Conservation (phyloP, 2,888 invertebrate genomes). For the Synanthedon tipuliformis region DNA sequence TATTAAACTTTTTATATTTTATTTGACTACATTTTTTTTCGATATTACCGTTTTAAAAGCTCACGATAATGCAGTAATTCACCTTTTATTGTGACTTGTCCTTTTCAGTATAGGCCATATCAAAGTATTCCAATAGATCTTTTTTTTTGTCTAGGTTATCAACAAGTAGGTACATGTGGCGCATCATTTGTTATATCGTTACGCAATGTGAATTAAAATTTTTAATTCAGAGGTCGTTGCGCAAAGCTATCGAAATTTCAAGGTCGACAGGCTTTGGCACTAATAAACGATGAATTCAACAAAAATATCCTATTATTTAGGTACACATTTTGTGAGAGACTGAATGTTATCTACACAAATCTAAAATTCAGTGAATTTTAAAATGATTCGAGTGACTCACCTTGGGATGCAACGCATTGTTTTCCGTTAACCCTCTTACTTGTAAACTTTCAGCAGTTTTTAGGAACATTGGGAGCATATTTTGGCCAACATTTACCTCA, state of each 20-base stretch:
- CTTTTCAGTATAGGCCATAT: too few species aligned
- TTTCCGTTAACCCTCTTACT: constrained; percentile 89
- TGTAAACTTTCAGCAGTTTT: constrained; percentile 93
- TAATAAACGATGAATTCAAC: not conserved
- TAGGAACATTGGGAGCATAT: constrained; percentile 89
- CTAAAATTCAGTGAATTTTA: too few species aligned
- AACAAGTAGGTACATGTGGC: not conserved
- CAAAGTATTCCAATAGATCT: too few species aligned
- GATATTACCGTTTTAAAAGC: too few species aligned
- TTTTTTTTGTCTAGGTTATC: too few species aligned
- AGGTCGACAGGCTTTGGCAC: constrained; percentile 14
- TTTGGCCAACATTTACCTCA: constrained; percentile 92
- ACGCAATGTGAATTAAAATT: not conserved
- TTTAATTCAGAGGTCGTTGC: constrained; percentile 16
- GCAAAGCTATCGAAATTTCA: constrained; percentile 19
- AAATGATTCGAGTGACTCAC: constrained; percentile 22
- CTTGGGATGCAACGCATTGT: constrained; percentile 75
- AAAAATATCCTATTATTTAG: not conserved
- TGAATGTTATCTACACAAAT: not conserved
- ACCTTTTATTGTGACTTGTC: too few species aligned
- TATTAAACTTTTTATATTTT: too few species aligned
- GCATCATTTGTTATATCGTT: not conserved
- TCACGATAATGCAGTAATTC: too few species aligned
- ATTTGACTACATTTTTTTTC: too few species aligned
- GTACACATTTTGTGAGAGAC: not conserved